Percentiles rank a stretch among this genome's conserved stretches.
phyloP scores from a whole-genome alignment of 2,113 vertebrate species.

The Chaetorhynchus papuensis region DNA sequence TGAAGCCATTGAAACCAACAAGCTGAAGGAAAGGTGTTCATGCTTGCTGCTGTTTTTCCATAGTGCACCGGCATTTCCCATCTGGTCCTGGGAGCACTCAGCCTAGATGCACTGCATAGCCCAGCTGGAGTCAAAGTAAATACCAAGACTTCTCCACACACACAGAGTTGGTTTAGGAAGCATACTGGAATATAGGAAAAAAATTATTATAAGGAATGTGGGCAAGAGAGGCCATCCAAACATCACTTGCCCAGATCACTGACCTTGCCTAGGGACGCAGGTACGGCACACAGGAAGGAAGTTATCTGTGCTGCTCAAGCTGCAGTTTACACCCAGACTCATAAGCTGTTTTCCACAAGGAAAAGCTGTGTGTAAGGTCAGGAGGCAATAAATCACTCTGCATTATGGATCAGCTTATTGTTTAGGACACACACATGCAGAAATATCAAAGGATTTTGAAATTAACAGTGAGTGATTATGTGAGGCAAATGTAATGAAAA shows the following conservation, averaged over 20 bases:
- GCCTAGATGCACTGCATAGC: rapidly evolving
- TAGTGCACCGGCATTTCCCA: neutral
- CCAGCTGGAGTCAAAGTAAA: neutral
- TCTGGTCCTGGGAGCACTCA: neutral
- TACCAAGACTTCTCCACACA: neutral
- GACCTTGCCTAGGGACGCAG: neutral
- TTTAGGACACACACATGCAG: neutral
- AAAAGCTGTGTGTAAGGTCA: neutral
- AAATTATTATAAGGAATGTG: neutral
- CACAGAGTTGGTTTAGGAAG: neutral
- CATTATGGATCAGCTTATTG: neutral
- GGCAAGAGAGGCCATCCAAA: neutral
- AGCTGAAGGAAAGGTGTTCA: neutral
- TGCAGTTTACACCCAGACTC: neutral
- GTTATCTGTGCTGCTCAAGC: neutral
- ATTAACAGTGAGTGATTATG: neutral
- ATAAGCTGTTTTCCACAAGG: neutral
- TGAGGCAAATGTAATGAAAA: conserved; percentile 14
- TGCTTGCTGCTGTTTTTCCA: neutral
- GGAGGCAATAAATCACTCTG: neutral
- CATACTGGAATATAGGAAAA: neutral
- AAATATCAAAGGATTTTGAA: neutral
- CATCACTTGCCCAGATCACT: neutral
- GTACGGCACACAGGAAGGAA: neutral
- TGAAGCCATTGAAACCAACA: neutral